Base-by-base conservation (phyloP, 2,888 invertebrate species). In the Trichogramma dendrolimi region DNA sequence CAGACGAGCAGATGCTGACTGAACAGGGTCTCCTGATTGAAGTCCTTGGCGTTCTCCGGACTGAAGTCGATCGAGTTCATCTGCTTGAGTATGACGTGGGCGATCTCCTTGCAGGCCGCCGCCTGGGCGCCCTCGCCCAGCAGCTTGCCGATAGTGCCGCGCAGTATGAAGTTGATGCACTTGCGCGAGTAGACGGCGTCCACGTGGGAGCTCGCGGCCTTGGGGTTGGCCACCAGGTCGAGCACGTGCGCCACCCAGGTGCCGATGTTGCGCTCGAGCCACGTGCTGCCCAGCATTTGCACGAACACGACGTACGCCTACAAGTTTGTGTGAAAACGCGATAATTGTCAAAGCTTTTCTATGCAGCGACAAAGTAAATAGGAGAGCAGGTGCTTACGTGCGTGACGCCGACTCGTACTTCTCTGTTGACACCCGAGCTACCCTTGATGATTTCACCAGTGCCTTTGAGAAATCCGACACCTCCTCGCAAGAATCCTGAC, bases 101-200 rank as follows among this genome's bases (percentile, higher is more conserved):
- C 90, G 58, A 99, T 89, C 80, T 97, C 96, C 75, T 95, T 94
- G 75, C 94, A 93, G 0, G 97, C 97, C 0, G 93, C 91, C 42
- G 94, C 89, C 80, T 99, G 99, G 6, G 97, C 96, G 72, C 96
- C 96, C 81, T 99, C 99, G 0, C 96, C 94, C 38, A 99, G 83
- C 87, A 98, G 89, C 77, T 93, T 91, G 0, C 98, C 96, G 46
- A 98, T 84, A 1, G 95, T 89, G 65, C 93, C 91, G 55, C 96
- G 86, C 60, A 98, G 82, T 69, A 98, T 94, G 79, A 96, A 99
- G 77, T 92, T 93, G 64, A 98, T 93, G 79, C 98, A 99, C 80
- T 96, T 96, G 69, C 98, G 87, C 1, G 97, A 96, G 78, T 97
- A 96, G 2, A 98, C 96, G 10, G 96, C 96, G 79, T 98, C 97